Base-by-base conservation (phyloP, 2,888 invertebrate species). In the Aproaerema taeniolella region DNA sequence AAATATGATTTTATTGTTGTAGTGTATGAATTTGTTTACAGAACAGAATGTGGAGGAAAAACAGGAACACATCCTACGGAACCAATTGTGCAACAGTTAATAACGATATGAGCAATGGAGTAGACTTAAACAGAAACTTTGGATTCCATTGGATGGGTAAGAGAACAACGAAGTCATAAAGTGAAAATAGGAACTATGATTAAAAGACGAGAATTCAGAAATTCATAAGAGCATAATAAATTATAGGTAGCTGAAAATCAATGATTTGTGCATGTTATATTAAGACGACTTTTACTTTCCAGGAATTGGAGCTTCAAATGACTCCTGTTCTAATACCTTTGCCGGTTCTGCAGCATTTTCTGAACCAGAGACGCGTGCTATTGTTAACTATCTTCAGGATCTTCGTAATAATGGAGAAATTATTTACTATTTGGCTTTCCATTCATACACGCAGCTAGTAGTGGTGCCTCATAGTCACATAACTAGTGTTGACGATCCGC, bases 31-130 rank as follows among this genome's bases (percentile, higher is more conserved):
- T n/a, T n/a, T n/a, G 8, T 20, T 68, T 92, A 7, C 91, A 46
- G 95, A 91, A 76, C 61, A 88, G 93, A 44, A 66, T 93, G 73
- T 93, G 93, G 93, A 85, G 93, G 1, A 93, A 93, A 60, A 91
- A 91, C 0, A 74, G 45, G 11, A 42, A 41, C 14, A 2, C 13
- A 1, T 12, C 4, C n/a, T 25, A 61, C 34, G 42, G 43, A 12
- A 67, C 58, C 0, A 46, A 55, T 0, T 80, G 80, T 34, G 46
- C 49, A 1, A 36, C 35, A 1, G 47, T 55, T 0, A 47, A 58
- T 11, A 57, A 77, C 46, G 81, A 80, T 35, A 65, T 75, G 67
- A 81, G 81, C 39, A 68, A 76, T 31, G 83, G 83, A 1, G 68
- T 82, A 3, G 83, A 83, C 45, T 50, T 82, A 13, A 83, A 83